phyloP scores from a whole-genome alignment of 2,888 invertebrate genomes.

The Mamestra brassicae region DNA sequence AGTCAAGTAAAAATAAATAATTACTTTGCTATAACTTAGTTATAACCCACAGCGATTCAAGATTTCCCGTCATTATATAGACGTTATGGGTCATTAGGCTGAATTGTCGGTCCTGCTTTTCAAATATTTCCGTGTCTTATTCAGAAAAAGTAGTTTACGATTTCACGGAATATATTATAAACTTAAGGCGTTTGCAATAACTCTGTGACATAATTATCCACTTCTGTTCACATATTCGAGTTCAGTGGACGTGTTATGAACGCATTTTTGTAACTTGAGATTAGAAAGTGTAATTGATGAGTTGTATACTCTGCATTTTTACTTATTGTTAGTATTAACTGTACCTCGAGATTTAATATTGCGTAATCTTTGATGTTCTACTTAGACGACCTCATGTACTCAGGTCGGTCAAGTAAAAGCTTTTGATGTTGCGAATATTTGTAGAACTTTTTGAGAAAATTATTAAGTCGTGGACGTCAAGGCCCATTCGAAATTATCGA shows the following conservation, averaged over 20 bases:
- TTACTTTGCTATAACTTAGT: no score
- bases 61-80: no score
- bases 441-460: conserved; percentile 20
- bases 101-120: no score
- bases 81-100: no score
- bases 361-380: conserved; percentile 52
- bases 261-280: conserved; percentile 60
- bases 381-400: neutral
- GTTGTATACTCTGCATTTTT: conserved; percentile 48
- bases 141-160: no score
- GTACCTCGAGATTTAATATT: conserved; percentile 48
- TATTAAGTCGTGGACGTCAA: conserved; percentile 33
- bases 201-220: neutral
- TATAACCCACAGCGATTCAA: no score
- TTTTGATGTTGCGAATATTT: conserved; percentile 14
- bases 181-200: no score
- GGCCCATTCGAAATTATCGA: conserved; percentile 40
- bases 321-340: conserved; percentile 62
- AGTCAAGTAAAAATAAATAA: no score
- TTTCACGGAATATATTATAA: no score
- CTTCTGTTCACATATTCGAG: conserved; percentile 11
- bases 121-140: no score
- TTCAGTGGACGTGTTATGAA: conserved; percentile 50
- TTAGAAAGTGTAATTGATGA: conserved; percentile 51
- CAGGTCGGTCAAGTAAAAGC: neutral